A percentile compares a stretch with the other conserved stretches of the same genome.
phyloP scores from a whole-genome alignment of 2,888 invertebrate genomes.

The Tethea ocularis region DNA sequence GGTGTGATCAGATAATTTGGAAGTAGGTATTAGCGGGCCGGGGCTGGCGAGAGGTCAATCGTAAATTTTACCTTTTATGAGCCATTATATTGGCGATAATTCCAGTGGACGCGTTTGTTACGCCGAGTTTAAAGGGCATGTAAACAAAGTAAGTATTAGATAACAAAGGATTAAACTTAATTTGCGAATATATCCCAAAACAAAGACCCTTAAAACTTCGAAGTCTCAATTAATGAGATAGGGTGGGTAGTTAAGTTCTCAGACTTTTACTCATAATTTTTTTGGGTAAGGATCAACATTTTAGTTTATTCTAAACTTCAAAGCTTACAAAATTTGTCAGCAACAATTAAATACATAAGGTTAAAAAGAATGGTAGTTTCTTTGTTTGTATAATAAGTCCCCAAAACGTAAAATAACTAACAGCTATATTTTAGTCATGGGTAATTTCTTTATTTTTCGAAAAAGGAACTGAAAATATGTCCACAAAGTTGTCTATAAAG shows the following conservation, averaged over 20 bases:
- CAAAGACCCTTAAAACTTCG: conserved; percentile 4
- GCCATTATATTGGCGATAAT: conserved; percentile 71
- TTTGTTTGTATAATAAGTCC: background rate
- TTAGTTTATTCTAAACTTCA: background rate
- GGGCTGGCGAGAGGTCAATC: conserved; percentile 47
- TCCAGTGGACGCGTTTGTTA: conserved; percentile 28
- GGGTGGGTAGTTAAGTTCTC: background rate
- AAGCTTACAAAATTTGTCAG: background rate
- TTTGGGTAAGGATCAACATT: background rate
- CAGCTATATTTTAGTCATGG: background rate
- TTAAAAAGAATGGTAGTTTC: background rate
- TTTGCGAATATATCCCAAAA: background rate
- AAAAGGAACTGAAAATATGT: background rate
- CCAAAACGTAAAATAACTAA: background rate
- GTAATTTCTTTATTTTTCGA: background rate
- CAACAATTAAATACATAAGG: background rate
- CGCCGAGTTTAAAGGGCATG: conserved; percentile 7
- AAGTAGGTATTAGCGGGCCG: conserved; percentile 40
- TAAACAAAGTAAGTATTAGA: conserved; percentile 1
- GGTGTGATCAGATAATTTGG: conserved; percentile 63
- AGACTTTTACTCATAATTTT: background rate
- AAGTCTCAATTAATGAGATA: background rate
- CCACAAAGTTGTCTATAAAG: conserved; percentile 11
- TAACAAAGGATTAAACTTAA: conserved; percentile 6
- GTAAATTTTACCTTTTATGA: conserved; percentile 75